These are phyloP conservation scores for Caenorhabditis angaria DNA, from an alignment of 2,888 invertebrate genomes.

Conservation along the genomic window DNA sequence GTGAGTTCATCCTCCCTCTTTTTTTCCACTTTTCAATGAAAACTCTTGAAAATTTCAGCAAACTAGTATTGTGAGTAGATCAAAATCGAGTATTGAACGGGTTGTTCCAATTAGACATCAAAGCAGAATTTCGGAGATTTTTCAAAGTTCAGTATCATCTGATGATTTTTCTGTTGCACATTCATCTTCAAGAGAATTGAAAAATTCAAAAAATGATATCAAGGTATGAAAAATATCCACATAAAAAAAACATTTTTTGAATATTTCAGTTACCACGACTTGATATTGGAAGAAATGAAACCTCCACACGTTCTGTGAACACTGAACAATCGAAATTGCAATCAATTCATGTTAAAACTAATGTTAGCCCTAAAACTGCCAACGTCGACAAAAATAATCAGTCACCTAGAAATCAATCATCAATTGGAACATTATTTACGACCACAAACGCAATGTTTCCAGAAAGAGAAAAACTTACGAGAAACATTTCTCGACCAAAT, in stretches of 20 bases:
- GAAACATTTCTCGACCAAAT: neutral
- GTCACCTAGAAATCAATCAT: constrained; percentile 5
- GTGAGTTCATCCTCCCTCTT: neutral
- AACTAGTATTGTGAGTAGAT: neutral
- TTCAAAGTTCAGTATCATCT: neutral
- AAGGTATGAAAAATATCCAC: neutral
- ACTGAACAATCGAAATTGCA: neutral
- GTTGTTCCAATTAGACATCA: neutral
- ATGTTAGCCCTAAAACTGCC: neutral
- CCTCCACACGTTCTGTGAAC: neutral
- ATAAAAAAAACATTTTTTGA: neutral
- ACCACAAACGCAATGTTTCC: neutral
- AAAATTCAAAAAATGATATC: neutral
- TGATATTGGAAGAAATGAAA: neutral
- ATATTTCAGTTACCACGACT: neutral
- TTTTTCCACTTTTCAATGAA: too few relatives aligned
- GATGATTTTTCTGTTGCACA: neutral
- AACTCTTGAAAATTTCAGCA: neutral
- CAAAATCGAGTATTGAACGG: neutral
- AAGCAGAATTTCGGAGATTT: neutral
- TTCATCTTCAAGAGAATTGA: neutral
- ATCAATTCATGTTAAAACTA: neutral
- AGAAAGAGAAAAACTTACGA: neutral
- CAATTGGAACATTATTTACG: neutral
- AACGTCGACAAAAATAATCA: neutral